phyloP scores from a whole-genome alignment of 2,797 vertebrate species.

The Enteromius argenteus region DNA sequence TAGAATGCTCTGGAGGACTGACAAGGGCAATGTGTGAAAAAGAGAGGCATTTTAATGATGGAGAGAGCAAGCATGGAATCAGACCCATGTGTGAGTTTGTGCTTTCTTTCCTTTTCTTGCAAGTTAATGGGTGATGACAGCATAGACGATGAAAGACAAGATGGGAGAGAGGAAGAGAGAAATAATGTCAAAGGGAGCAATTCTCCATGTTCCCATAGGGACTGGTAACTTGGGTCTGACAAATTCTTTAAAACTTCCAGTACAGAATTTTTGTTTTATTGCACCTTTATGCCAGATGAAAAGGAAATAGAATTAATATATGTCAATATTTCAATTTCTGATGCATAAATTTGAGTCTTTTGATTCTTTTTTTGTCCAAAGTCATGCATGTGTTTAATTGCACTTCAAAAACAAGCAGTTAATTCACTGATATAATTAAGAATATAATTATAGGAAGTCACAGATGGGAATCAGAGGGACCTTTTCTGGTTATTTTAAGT shows the following conservation, averaged over 20 bases:
- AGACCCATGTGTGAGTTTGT: constrained; percentile 7
- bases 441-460: constrained; percentile 29
- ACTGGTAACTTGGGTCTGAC: background rate
- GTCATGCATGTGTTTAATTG: constrained; percentile 20
- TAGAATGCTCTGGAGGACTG: constrained; percentile 3
- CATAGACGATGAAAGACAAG: background rate
- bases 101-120: background rate
- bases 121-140: constrained; percentile 25
- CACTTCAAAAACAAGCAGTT: background rate
- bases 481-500: constrained; percentile 14
- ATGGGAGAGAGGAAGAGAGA: background rate
- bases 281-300: background rate
- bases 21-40: constrained; percentile 17
- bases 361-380: background rate
- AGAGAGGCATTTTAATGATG: constrained; percentile 30
- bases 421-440: constrained; percentile 17
- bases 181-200: background rate
- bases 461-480: background rate
- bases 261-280: background rate
- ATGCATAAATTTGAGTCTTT: background rate
- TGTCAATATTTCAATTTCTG: background rate
- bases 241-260: background rate
- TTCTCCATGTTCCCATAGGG: background rate
- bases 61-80: background rate
- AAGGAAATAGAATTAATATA: background rate